phyloP scores from a whole-genome alignment of 2,888 invertebrate genomes.

The Lacanobia oleracea region DNA sequence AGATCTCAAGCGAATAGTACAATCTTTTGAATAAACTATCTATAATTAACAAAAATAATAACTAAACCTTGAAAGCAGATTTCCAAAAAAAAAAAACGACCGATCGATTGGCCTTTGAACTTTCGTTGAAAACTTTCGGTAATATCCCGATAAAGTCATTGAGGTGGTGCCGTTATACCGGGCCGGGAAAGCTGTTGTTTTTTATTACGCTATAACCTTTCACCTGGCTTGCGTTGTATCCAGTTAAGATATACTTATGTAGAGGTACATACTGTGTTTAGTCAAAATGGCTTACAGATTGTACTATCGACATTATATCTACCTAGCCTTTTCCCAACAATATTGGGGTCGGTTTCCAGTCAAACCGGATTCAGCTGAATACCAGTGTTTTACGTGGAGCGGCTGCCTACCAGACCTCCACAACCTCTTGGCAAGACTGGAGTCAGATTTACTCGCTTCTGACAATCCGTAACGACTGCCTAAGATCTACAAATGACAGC shows the following conservation, averaged over 20 bases:
- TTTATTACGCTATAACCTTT: constrained; percentile 48
- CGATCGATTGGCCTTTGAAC: neutral
- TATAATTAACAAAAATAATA: too few species aligned
- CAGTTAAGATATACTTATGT: neutral
- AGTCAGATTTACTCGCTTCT: too few species aligned
- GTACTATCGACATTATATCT: neutral
- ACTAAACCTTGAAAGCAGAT: constrained; percentile 10
- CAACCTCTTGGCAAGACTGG: too few species aligned
- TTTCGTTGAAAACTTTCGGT: neutral
- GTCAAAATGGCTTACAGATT: neutral
- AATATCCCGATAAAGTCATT: constrained; percentile 54
- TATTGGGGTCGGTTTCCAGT: too few species aligned
- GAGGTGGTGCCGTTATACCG: constrained; percentile 11
- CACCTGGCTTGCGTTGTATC: constrained; percentile 29
- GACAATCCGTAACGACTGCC: too few species aligned
- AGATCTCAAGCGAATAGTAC: too few species aligned
- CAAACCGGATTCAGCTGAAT: too few species aligned
- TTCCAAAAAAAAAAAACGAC: neutral
- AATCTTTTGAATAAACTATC: too few species aligned
- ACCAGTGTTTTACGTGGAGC: too few species aligned
- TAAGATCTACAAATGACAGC: too few species aligned
- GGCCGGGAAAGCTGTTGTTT: neutral
- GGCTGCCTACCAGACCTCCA: too few species aligned
- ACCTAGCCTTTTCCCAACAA: too few species aligned
- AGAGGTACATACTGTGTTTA: neutral